Evolutionary conservation across 2,888 invertebrate species (phyloP), one percentile per base, ranked within the genome.

Genomic region (Microctonus brassicae): DNA sequence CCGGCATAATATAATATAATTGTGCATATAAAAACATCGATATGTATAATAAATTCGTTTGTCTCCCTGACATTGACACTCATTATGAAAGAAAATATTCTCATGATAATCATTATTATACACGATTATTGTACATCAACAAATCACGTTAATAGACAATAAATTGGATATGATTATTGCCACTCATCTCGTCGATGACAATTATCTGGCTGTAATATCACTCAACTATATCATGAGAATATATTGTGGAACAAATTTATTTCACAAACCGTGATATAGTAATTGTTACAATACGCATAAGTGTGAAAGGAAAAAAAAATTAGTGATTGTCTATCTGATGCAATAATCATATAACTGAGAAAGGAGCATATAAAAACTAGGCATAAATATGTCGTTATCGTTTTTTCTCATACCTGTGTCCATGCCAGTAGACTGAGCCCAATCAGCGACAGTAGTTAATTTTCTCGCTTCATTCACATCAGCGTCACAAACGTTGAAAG

Each of bases 361-460:
- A n/a, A n/a, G n/a, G n/a, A n/a, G n/a, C n/a, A n/a, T n/a, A n/a
- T n/a, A n/a, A n/a, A n/a, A n/a, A n/a, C n/a, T n/a, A n/a, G n/a
- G n/a, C n/a, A n/a, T 34, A 34, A 57, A 39, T 24, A 17, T 20
- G 29, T 52, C 11, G 1, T 5, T 7, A 55, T 42, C 39, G n/a
- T 7, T 9, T 33, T 55, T 11, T 36, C 34, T 4, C 7, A 29
- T 76, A 89, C 89, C 91, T 39, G 91, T 91, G 52, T 90, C 88
- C 80, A 91, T 90, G 64, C 90, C 90, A 42, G 88, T 89, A 39
- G 88, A 85, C 79, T 91, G 91, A 0, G 91, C 91, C 91, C 91
- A 92, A 72, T 90, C 89, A 72, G 90, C 88, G 34, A 91, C 85
- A 47, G 89, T 89, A 0, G 88, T 83, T 0, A 91, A 74, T 75